Evolutionary conservation across 2,797 vertebrate species (phyloP).

Genomic region (Notamacropus eugenii): DNA sequence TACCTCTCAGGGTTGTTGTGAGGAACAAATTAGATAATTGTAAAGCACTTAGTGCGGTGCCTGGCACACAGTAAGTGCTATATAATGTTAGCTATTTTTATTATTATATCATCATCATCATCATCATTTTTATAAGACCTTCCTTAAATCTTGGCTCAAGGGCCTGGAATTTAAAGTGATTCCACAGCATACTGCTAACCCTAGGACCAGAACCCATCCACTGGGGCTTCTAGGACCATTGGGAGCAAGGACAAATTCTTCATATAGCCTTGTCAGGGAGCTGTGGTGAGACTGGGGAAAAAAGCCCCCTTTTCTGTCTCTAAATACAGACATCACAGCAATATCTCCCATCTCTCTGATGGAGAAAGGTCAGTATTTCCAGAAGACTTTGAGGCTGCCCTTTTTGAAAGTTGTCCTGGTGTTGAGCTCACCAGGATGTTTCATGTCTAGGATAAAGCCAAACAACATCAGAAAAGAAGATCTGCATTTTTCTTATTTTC

Average conservation of each 20-base stretch:
- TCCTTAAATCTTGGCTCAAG: neutral
- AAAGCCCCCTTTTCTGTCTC: neutral
- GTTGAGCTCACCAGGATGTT: conserved; percentile 36
- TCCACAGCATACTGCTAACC: neutral
- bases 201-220: neutral
- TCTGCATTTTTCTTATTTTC: conserved; percentile 9
- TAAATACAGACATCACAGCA: conserved; percentile 6
- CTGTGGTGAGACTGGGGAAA: neutral
- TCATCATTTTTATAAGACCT: neutral
- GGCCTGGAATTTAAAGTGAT: neutral
- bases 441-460: conserved; percentile 24
- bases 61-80: neutral
- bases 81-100: neutral
- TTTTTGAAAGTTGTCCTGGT: conserved; percentile 16
- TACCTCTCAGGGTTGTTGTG: neutral
- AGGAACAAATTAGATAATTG: neutral
- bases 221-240: neutral
- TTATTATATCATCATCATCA: neutral
- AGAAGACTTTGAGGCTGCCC: conserved; percentile 22
- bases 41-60: neutral
- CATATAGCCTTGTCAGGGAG: neutral
- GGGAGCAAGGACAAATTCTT: neutral
- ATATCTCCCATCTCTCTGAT: neutral
- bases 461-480: neutral
- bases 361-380: conserved; percentile 8